Evolutionary conservation across 2,797 vertebrate species (phyloP).

Genomic region (Poeciliopsis presidionis): DNA sequence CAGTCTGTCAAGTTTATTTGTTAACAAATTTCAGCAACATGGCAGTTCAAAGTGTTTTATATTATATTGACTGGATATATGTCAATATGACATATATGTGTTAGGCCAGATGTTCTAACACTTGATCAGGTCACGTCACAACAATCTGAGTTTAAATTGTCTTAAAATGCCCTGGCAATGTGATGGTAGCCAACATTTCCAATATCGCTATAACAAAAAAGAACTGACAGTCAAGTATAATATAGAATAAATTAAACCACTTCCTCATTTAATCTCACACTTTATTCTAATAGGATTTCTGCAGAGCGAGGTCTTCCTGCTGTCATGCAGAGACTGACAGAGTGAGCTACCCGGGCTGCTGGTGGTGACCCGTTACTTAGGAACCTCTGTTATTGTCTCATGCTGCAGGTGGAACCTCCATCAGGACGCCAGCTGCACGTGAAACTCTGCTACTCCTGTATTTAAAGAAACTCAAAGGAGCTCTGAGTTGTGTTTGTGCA

Average conservation of each 20-base stretch:
- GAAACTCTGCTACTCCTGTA: slow-evolving; percentile 64
- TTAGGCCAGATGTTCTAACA: no score
- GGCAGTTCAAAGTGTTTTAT: no score
- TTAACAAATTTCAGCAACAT: no score
- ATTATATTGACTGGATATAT: no score
- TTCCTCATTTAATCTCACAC: background rate
- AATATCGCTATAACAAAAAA: background rate
- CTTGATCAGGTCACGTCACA: background rate
- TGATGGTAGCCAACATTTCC: background rate
- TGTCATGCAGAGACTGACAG: slow-evolving; percentile 54
- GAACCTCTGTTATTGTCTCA: slow-evolving; percentile 77
- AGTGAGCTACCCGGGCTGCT: slow-evolving; percentile 53
- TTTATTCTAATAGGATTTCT: slow-evolving; percentile 12
- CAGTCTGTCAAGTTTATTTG: no score
- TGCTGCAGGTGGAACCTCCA: slow-evolving; percentile 71
- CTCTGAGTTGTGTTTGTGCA: slow-evolving; percentile 39
- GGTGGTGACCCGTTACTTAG: slow-evolving; percentile 76
- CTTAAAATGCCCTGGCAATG: background rate
- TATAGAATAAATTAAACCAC: background rate
- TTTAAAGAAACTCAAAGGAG: slow-evolving; percentile 52
- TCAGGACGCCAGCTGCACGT: slow-evolving; percentile 59
- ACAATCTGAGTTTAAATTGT: background rate
- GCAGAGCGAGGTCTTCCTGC: slow-evolving; percentile 30
- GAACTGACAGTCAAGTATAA: background rate
- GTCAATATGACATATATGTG: no score